These are phyloP conservation scores for Epirrita christyi DNA, from an alignment of 2,888 invertebrate genomes.

Conservation along the genomic window DNA sequence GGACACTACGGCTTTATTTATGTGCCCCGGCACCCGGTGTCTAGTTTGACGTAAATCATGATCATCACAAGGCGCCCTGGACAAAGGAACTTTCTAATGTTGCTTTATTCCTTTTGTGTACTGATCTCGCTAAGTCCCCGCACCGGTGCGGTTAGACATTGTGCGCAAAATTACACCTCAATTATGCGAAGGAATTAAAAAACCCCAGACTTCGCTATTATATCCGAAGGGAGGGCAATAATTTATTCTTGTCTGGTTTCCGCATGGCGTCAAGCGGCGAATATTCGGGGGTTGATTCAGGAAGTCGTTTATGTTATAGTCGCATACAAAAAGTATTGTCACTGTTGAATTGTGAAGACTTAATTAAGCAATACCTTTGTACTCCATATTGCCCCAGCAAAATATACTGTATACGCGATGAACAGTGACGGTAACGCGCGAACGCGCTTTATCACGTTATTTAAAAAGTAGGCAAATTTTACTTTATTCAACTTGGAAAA, in stretches of 20 bases:
- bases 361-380: slow-evolving; percentile 22
- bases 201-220: slow-evolving; percentile 61
- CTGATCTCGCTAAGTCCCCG: slow-evolving; percentile 49
- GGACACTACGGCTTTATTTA: slow-evolving; percentile 57
- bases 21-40: slow-evolving; percentile 50
- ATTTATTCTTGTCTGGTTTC: slow-evolving; percentile 70
- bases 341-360: slow-evolving; percentile 18
- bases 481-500: no score
- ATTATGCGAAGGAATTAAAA: slow-evolving; percentile 65
- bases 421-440: no score
- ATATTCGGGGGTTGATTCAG: slow-evolving; percentile 50
- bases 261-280: slow-evolving; percentile 60
- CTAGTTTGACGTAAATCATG: slow-evolving; percentile 71
- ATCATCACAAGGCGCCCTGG: slow-evolving; percentile 54
- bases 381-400: slow-evolving; percentile 9
- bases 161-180: slow-evolving; percentile 74
- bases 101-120: slow-evolving; percentile 61
- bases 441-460: no score
- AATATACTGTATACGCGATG: no score
- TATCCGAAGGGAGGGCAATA: slow-evolving; percentile 64
- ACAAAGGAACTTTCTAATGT: slow-evolving; percentile 71
- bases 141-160: slow-evolving; percentile 61
- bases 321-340: slow-evolving; percentile 20
- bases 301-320: slow-evolving; percentile 34
- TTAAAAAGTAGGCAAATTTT: no score